Conservation (phyloP, 2,888 invertebrate genomes). For the Meteorus cinctellus region DNA sequence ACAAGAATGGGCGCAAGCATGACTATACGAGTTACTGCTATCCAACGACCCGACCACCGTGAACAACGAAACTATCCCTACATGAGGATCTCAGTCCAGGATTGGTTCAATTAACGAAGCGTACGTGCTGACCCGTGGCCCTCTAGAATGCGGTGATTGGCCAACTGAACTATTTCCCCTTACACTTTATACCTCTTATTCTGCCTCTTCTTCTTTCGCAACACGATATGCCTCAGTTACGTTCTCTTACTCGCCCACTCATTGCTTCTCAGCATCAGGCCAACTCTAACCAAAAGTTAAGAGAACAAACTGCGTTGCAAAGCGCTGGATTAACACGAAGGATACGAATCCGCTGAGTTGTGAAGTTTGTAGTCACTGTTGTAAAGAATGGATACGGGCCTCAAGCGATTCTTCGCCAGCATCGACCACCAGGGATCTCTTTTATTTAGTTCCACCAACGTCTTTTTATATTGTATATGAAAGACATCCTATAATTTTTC, state of each 20-base stretch:
- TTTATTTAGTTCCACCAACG: background rate
- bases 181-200: conserved; percentile 32
- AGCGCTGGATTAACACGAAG: conserved; percentile 30
- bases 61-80: conserved; percentile 36
- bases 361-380: background rate
- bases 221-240: conserved; percentile 19
- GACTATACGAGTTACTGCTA: conserved; percentile 10
- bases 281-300: conserved; percentile 9
- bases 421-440: background rate
- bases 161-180: conserved; percentile 40
- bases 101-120: conserved; percentile 63
- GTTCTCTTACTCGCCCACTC: background rate
- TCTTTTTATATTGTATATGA: background rate
- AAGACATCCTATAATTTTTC: background rate
- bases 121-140: conserved; percentile 58
- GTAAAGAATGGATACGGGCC: background rate
- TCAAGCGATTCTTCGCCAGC: background rate
- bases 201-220: conserved; percentile 30
- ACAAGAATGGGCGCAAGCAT: conserved; percentile 3
- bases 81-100: conserved; percentile 37
- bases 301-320: conserved; percentile 24
- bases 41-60: conserved; percentile 18
- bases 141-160: conserved; percentile 57
- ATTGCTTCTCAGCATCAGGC: conserved; percentile 3
- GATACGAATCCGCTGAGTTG: conserved; percentile 2